Evolutionary conservation across 64 coral and sea anemone species (phyloP), one percentile per base, ranked within the genome.

Genomic region (Actinia equina): DNA sequence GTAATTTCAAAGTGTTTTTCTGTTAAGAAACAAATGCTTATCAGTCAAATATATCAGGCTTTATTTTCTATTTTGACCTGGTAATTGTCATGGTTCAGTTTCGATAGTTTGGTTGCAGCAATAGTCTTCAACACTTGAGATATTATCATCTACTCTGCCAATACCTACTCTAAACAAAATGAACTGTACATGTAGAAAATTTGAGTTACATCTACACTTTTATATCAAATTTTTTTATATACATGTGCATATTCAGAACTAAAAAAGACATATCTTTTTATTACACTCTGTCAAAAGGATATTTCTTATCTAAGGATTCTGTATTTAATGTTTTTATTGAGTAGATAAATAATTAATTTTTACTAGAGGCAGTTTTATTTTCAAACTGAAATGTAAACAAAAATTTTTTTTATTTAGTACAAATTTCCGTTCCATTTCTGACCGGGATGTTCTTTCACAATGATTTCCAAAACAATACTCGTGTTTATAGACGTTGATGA

Each of bases 21-120:
- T 81, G 78, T 49, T 81, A 52, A 81, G 42, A 81, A 81, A 81
- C 78, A 81, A 81, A 81, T 81, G 78, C 42, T 81, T 81, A 81
- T 81, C 78, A 81, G 78, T n/a, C 4, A 16, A 81, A 81, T 20
- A 49, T 11, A 81, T 81, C 78, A 49, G 5, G 18, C 78, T 49
- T 44, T 81, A 79, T 79, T 81, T 81, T 81, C 7, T 81, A 17
- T n/a, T 49, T 43, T 81, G 78, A 81, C 78, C 78, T 37, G 27
- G 27, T 81, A 81, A 81, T 81, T 81, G 20, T 81, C 43, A 74
- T 20, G 49, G 78, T 81, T 81, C 17, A 81, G 42, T 81, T 81
- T 81, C 78, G 52, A 81, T 81, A n/a, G 78, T 81, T 81, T 81
- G 78, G 78, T 81, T 81, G 17, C 17, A n/a, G 41, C 43, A 81